Conservation (phyloP, 2,113 vertebrate genomes). For the Eurypyga helias region DNA sequence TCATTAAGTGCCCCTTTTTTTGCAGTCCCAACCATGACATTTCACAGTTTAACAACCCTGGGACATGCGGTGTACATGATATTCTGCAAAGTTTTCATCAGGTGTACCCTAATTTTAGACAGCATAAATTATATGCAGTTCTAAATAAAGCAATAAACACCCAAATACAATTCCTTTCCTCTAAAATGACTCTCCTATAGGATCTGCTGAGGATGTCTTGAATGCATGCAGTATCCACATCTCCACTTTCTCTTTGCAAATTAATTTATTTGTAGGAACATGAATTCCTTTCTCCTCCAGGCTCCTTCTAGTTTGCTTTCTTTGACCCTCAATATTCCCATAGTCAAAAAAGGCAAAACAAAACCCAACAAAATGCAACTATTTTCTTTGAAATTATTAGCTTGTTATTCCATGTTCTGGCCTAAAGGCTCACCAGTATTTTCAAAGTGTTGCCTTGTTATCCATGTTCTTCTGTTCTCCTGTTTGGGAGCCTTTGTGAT, state of each 20-base stretch:
- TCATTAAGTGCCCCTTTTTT: neutral
- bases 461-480: neutral
- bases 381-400: neutral
- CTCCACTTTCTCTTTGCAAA: neutral
- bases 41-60: neutral
- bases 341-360: neutral
- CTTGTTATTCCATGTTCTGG: neutral
- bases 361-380: neutral
- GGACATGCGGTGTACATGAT: neutral
- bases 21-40: neutral
- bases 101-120: neutral
- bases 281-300: neutral
- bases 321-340: neutral
- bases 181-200: neutral
- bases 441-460: neutral
- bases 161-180: neutral
- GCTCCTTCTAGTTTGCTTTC: neutral
- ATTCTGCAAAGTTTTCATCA: neutral
- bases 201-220: neutral
- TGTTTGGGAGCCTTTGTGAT: neutral
- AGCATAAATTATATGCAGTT: neutral
- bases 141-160: neutral
- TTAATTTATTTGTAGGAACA: neutral
- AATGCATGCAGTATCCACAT: neutral
- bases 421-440: neutral